Evolutionary conservation across 2,113 vertebrate species (phyloP), one percentile per base, ranked within the genome.

Genomic region (Turnix velox): DNA sequence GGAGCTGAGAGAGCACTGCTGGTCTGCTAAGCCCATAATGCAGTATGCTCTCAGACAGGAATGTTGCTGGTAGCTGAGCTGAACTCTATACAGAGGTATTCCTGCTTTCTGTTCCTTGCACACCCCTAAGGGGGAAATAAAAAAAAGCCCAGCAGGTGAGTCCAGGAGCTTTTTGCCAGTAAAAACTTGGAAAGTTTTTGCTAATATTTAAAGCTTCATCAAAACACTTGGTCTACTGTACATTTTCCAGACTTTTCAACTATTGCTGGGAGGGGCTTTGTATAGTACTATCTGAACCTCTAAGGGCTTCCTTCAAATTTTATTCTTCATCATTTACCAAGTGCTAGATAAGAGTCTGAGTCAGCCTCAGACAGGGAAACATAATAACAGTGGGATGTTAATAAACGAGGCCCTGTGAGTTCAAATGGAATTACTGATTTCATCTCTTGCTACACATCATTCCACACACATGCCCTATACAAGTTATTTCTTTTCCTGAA

Each of bases 401-500:
- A 86, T 76, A 92, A 84, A 63, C 12, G 18, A 31, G 91, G 49
- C 75, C 46, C 66, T 66, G 73, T 30, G 76, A 67, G 18, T 23
- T 14, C 30, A 80, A 92, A 88, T 19, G 40, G 93, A 86, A 42
- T 22, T 45, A 75, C 30, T 55, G 69, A 81, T 31, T 54, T 75
- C 68, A 61, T 71, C 77, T 89, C 82, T 92, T 62, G 77, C 18
- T 49, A 81, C 33, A 55, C 10, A 54, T 82, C 73, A 74, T 91
- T 37, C 61, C 78, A 93, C 75, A 31, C 45, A 76, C 45, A 33
- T 13, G 3, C 54, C 69, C 77, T 66, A 43, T 58, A 57, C n/a
- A 84, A 89, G 58, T 54, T 54, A 87, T 77, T 94, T 88, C 9
- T 97, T 94, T 95, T 90, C 72, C 39, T 19, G 20, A 49, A 66